These are phyloP conservation scores for Yoshiicerus persimilis DNA, from an alignment of 1,140 invertebrate genomes.

Conservation along the genomic window DNA sequence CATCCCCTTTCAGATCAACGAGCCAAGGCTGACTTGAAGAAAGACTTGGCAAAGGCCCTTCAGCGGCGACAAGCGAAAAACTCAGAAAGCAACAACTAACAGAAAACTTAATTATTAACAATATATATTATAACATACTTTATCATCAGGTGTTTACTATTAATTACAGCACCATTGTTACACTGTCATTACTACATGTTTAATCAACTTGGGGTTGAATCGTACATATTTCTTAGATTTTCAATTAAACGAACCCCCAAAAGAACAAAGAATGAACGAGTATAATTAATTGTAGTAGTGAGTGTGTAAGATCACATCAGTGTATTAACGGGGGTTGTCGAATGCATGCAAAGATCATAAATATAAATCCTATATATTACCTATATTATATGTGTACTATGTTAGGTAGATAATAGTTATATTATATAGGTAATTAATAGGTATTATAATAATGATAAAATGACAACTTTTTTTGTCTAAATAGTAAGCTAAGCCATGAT, in stretches of 20 bases:
- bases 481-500: not conserved
- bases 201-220: not conserved
- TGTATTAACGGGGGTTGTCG: not conserved
- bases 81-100: conserved; percentile 11
- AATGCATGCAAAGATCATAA: not conserved
- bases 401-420: not conserved
- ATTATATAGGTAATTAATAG: not conserved
- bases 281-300: not conserved
- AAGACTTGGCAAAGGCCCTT: conserved; percentile 80
- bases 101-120: not conserved
- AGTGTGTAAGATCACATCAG: not conserved
- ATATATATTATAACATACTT: conserved; percentile 10
- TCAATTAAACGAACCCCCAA: not conserved
- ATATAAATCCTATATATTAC: not conserved
- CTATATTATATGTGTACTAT: not conserved
- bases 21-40: conserved; percentile 77
- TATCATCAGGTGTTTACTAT: not conserved
- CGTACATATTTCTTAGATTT: not conserved
- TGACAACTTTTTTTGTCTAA: not conserved
- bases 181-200: not conserved
- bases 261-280: not conserved
- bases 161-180: not conserved
- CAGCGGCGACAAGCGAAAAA: conserved; percentile 56
- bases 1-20: conserved; percentile 79
- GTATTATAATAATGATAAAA: not conserved